These are phyloP conservation scores for Columba guinea DNA, from an alignment of 2,797 vertebrate species.

Conservation along the genomic window DNA sequence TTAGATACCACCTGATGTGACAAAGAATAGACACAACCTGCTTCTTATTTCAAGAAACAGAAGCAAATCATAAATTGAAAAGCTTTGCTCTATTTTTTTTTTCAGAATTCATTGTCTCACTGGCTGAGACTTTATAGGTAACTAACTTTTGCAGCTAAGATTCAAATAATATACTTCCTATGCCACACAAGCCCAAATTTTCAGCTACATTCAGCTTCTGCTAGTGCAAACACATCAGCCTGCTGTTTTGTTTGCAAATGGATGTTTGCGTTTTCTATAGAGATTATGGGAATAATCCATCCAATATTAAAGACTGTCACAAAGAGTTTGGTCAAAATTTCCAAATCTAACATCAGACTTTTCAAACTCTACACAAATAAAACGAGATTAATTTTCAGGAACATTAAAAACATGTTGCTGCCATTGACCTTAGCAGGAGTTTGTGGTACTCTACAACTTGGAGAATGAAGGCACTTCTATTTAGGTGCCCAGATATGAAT, in stretches of 20 bases:
- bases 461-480: background rate
- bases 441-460: background rate
- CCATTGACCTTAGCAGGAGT: background rate
- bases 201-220: background rate
- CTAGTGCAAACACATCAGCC: background rate
- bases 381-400: background rate
- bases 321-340: background rate
- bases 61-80: background rate
- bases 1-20: background rate
- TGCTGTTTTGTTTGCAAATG: background rate
- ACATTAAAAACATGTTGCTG: background rate
- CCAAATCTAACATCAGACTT: background rate
- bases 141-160: background rate
- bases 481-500: background rate
- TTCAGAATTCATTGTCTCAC: background rate
- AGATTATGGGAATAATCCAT: background rate
- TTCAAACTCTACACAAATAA: background rate
- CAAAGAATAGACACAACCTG: background rate
- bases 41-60: background rate
- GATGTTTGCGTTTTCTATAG: background rate
- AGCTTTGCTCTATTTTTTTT: background rate
- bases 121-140: background rate
- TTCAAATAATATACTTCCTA: background rate
- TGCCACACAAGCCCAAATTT: background rate
- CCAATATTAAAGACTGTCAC: background rate